A percentile compares a stretch with the other conserved stretches of the same genome.
Conservation (phyloP, 2,797 vertebrate species). For the Sebastes minor region DNA sequence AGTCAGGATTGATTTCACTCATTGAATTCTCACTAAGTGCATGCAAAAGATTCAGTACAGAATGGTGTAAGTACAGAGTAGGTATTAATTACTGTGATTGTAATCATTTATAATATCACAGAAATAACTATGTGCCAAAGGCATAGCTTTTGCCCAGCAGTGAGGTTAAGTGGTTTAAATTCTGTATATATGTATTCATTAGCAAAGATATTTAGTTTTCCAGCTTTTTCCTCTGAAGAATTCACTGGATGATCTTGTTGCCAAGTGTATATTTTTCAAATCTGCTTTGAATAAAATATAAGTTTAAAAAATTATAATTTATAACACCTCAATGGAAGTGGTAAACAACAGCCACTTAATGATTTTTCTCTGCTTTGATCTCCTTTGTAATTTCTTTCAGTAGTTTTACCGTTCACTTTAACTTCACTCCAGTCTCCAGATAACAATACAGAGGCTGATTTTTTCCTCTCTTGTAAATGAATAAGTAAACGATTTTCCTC, state of each 20-base stretch:
- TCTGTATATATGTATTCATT: background rate
- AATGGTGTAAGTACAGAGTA: background rate
- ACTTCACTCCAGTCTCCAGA: background rate
- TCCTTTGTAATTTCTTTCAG: background rate
- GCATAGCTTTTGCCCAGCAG: background rate
- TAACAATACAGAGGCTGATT: background rate
- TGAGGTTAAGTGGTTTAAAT: background rate
- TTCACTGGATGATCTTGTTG: background rate
- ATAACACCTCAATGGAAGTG: background rate
- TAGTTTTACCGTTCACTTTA: background rate
- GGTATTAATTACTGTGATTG: background rate
- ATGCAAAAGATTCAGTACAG: background rate
- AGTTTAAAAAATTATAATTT: background rate
- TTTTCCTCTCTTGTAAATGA: constrained; percentile 14
- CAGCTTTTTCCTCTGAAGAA: background rate
- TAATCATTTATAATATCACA: background rate
- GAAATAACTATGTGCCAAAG: background rate
- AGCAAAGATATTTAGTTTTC: background rate
- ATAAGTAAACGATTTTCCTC: constrained; percentile 26
- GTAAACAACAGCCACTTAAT: background rate
- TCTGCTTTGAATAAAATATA: background rate
- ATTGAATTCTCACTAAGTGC: background rate
- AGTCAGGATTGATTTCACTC: background rate
- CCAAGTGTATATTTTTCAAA: background rate
- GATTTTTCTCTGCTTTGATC: background rate